phyloP scores from a whole-genome alignment of 2,888 invertebrate genomes.

The Diaperis boleti region DNA sequence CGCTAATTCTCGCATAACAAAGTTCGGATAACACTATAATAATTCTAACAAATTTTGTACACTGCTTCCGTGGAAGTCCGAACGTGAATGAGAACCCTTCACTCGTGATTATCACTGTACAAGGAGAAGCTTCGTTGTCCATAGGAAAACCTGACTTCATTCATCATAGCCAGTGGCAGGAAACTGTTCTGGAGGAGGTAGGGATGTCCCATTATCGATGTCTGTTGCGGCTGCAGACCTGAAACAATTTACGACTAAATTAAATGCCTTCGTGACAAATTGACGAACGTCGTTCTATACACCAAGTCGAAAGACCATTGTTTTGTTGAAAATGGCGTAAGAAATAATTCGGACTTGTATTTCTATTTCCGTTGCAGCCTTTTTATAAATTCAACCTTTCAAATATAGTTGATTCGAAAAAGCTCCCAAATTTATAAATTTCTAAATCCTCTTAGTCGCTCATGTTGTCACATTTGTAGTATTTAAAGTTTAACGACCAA shows the following conservation, averaged over 20 bases:
- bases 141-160: conserved; percentile 53
- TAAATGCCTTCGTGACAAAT: too few species aligned
- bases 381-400: too few species aligned
- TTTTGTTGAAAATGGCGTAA: too few species aligned
- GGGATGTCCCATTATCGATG: conserved; percentile 42
- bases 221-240: conserved; percentile 28
- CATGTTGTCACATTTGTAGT: too few species aligned
- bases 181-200: conserved; percentile 48
- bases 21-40: conserved; percentile 40
- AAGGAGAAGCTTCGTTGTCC: conserved; percentile 55
- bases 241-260: conserved; percentile 39
- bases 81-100: conserved; percentile 28
- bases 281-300: too few species aligned
- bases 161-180: conserved; percentile 51
- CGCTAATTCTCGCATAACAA: conserved; percentile 35
- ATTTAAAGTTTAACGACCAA: too few species aligned
- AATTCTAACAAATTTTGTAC: conserved; percentile 44
- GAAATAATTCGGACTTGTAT: too few species aligned
- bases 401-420: too few species aligned
- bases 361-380: too few species aligned
- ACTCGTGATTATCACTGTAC: conserved; percentile 53
- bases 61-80: conserved; percentile 41
- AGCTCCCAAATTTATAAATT: too few species aligned
- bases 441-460: too few species aligned
- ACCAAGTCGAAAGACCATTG: too few species aligned